phyloP scores from a whole-genome alignment of 2,888 invertebrate species.

The Acrocera orbiculus region DNA sequence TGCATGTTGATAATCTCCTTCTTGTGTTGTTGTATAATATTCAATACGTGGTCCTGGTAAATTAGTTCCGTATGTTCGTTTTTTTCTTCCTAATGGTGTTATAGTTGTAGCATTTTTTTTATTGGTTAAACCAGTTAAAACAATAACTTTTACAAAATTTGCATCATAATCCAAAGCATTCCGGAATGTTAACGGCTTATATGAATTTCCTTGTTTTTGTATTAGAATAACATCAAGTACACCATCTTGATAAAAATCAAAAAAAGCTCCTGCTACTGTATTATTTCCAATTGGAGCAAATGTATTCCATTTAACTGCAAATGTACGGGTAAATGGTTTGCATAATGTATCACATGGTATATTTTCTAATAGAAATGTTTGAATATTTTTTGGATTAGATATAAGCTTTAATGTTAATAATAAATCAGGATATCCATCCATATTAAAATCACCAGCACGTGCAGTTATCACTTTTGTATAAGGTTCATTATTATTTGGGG shows the following conservation, averaged over 20 bases:
- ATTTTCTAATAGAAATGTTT: slow-evolving; percentile 64
- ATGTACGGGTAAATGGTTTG: slow-evolving; percentile 43
- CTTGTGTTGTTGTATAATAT: slow-evolving; percentile 76
- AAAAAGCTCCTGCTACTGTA: slow-evolving; percentile 74
- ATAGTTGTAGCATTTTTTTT: slow-evolving; percentile 49
- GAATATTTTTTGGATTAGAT: slow-evolving; percentile 31
- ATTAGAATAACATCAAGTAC: slow-evolving; percentile 77
- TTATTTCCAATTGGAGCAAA: slow-evolving; percentile 51
- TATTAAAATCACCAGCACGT: slow-evolving; percentile 80
- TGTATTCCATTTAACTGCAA: slow-evolving; percentile 58
- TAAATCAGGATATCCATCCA: slow-evolving; percentile 91
- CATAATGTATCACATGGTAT: slow-evolving; percentile 50
- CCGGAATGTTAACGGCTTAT: slow-evolving; percentile 58
- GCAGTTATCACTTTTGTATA: slow-evolving; percentile 64
- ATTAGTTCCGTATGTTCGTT: slow-evolving; percentile 73
- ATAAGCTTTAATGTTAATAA: slow-evolving; percentile 47
- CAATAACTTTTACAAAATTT: slow-evolving; percentile 90
- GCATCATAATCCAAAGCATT: slow-evolving; percentile 86
- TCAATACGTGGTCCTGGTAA: slow-evolving; percentile 78
- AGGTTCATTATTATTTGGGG: slow-evolving; percentile 34
- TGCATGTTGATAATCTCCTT: slow-evolving; percentile 62
- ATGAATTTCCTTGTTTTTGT: slow-evolving; percentile 36
- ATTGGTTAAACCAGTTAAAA: slow-evolving; percentile 66
- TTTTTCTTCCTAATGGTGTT: slow-evolving; percentile 56
- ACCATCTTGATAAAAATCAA: slow-evolving; percentile 88